Conservation (phyloP, 2,888 invertebrate genomes). For the Mechanitis messenoides region DNA sequence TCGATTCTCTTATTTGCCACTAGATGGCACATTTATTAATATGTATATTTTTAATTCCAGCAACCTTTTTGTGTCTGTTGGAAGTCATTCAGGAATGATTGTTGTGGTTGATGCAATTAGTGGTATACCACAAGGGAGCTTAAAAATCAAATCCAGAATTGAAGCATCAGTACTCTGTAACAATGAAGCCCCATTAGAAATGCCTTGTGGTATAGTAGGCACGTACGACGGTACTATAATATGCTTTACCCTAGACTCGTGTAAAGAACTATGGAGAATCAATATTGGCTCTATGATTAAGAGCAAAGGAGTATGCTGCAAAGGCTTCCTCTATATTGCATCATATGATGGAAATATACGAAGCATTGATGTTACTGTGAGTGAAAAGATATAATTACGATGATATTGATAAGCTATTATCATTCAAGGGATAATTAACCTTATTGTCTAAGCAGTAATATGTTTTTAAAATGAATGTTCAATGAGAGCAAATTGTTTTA, state of each 20-base stretch:
- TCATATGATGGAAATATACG: constrained; percentile 83
- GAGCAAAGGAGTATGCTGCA: constrained; percentile 63
- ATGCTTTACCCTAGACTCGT: constrained; percentile 75
- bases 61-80: constrained; percentile 57
- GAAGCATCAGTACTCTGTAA: constrained; percentile 80
- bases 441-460: too few species aligned
- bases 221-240: constrained; percentile 86
- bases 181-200: constrained; percentile 32
- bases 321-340: constrained; percentile 77
- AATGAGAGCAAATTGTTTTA: not conserved
- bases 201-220: constrained; percentile 79
- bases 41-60: constrained; percentile 44
- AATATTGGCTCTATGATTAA: constrained; percentile 80
- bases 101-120: constrained; percentile 74
- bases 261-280: constrained; percentile 78
- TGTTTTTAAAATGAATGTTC: too few species aligned
- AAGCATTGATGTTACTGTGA: constrained; percentile 75
- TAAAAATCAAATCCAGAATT: constrained; percentile 80
- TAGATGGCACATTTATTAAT: not conserved
- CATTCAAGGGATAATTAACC: too few species aligned
- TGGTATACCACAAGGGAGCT: constrained; percentile 67
- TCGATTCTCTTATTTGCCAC: not conserved
- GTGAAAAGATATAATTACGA: constrained; percentile 9
- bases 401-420: constrained; percentile 4
- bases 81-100: constrained; percentile 83